These are phyloP conservation scores for Cenopis cana DNA, from an alignment of 2,888 invertebrate species.

Conservation along the genomic window DNA sequence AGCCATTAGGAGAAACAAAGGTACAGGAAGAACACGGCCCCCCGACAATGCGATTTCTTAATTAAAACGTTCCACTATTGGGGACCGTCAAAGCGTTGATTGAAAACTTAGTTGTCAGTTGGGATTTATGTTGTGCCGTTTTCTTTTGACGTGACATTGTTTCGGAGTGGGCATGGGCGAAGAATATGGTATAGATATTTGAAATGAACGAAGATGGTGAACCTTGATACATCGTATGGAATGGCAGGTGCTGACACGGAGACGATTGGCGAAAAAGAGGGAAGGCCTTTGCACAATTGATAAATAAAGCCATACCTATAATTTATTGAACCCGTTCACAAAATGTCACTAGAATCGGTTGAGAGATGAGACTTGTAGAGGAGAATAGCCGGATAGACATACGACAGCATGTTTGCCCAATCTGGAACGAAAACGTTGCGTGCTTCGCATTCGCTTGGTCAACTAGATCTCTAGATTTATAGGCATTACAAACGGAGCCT, in stretches of 20 bases:
- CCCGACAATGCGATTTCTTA: slow-evolving; percentile 72
- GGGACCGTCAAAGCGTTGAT: slow-evolving; percentile 44
- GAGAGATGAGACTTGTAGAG: too few relatives aligned
- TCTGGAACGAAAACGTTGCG: too few relatives aligned
- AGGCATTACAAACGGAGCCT: neutral
- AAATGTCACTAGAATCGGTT: too few relatives aligned
- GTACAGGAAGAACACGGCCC: slow-evolving; percentile 66
- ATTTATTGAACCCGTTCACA: too few relatives aligned
- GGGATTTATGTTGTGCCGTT: slow-evolving; percentile 23
- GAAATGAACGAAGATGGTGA: too few relatives aligned
- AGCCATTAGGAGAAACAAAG: slow-evolving; percentile 67
- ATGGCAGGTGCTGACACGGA: too few relatives aligned
- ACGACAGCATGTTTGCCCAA: too few relatives aligned
- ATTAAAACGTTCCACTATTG: slow-evolving; percentile 80
- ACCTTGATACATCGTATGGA: too few relatives aligned
- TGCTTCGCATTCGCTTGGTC: neutral
- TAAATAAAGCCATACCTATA: too few relatives aligned
- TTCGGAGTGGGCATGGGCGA: neutral
- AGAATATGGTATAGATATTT: neutral
- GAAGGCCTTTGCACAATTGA: too few relatives aligned
- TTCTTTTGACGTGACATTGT: slow-evolving; percentile 1
- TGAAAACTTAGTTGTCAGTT: slow-evolving; percentile 36
- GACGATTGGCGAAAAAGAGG: too few relatives aligned
- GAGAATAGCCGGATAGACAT: too few relatives aligned
- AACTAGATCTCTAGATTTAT: neutral